Evolutionary conservation across 2,113 vertebrate species (phyloP), one percentile per base, ranked within the genome.

Genomic region (Verasper variegatus): DNA sequence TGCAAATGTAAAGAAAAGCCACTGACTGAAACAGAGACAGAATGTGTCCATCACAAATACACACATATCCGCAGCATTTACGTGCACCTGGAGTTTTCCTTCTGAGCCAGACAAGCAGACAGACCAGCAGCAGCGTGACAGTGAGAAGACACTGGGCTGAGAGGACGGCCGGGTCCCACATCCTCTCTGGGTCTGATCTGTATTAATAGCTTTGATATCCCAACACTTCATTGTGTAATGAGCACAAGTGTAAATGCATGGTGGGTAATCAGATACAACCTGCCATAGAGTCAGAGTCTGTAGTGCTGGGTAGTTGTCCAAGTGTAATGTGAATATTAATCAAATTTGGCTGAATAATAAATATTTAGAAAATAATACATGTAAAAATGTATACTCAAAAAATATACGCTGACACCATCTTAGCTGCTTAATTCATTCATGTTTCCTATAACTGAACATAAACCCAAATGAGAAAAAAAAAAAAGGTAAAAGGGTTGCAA

Each of bases 131-230:
- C 56, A 91, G 62, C 1, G 35, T 17, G 13, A 81, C 26, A 47
- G 21, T 62, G 31, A 91, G 61, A 7, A 88, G 24, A 63, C 82
- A 75, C 26, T 31, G 71, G 10, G n/a, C 66, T 58, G 49, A 37
- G 11, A 66, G 14, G 58, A 72, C 18, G 1, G 45, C 61, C 1
- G 24, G 49, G 35, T 59, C 75, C 80, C 86, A 86, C 81, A 77
- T 90, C 78, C 76, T 81, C 72, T 54, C 51, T 78, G 57, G 42
- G 58, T 74, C 51, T 40, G 72, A 61, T 63, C 74, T 61, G 56
- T 80, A 86, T 87, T 88, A 78, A 86, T 78, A 92, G 74, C 73
- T 63, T 78, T 82, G 81, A 85, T 74, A 62, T 83, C 83, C 86
- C 62, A 56, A n/a, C 67, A 26, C 67, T 83, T 56, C 24, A 82